Percentiles rank a stretch among this genome's conserved stretches.
phyloP scores from a whole-genome alignment of 2,113 vertebrate genomes.

The Narcine bancroftii region DNA sequence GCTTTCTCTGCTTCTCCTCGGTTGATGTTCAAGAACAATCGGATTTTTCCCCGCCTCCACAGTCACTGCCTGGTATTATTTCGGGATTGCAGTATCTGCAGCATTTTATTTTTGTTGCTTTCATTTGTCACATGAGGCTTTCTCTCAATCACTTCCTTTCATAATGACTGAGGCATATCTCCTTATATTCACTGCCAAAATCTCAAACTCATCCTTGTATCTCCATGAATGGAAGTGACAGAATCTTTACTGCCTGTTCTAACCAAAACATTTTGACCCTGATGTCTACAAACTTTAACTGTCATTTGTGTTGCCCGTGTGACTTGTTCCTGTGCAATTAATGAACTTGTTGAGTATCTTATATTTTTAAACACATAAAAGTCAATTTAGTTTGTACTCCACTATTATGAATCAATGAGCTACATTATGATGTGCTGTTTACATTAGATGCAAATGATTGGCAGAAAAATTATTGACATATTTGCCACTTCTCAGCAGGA shows the following conservation, averaged over 20 bases:
- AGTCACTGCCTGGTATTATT: too few relatives aligned
- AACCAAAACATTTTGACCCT: background rate
- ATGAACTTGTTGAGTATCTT: background rate
- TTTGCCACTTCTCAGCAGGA: background rate
- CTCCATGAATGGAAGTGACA: background rate
- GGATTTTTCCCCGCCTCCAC: background rate
- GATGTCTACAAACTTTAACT: background rate
- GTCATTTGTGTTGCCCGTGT: background rate
- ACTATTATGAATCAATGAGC: background rate
- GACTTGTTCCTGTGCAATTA: background rate
- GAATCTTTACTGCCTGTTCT: background rate
- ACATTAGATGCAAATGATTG: background rate
- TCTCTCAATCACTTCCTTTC: background rate
- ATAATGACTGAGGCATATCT: background rate
- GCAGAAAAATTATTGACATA: background rate
- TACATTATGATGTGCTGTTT: background rate
- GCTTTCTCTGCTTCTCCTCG: background rate
- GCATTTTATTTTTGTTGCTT: too few relatives aligned
- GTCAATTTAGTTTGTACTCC: background rate
- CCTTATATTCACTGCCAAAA: background rate
- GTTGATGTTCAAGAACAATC: background rate
- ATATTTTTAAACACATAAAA: background rate
- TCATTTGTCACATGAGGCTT: background rate
- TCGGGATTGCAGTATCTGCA: too few relatives aligned
- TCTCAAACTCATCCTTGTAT: background rate